Conservation (phyloP, 30 jellyfish, hydroid and myxozoan genomes). For the Nemopilema nomurai region DNA sequence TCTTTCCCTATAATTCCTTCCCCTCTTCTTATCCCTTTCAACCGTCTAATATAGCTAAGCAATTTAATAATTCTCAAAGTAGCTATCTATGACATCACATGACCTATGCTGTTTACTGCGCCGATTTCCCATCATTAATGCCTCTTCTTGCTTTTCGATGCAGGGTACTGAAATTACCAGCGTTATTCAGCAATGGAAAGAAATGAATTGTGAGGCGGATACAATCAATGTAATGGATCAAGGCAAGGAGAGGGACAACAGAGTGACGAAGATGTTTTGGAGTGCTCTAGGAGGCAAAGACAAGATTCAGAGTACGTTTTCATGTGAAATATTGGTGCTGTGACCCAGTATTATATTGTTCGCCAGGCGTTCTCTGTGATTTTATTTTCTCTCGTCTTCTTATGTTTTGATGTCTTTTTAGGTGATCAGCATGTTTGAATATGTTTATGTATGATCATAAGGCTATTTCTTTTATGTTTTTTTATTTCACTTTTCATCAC, state of each 20-base stretch:
- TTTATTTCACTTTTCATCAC: background rate
- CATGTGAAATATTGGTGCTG: background rate
- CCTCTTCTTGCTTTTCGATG: background rate
- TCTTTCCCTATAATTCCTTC: too few relatives aligned
- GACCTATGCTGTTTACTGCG: too few relatives aligned
- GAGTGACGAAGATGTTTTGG: slow-evolving; percentile 81
- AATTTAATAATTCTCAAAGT: too few relatives aligned
- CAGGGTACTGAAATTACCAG: slow-evolving; percentile 95
- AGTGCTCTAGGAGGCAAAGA: slow-evolving; percentile 88
- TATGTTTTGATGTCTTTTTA: too few relatives aligned
- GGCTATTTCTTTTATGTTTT: background rate
- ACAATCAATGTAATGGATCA: slow-evolving; percentile 92
- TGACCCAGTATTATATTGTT: background rate
- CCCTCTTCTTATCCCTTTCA: too few relatives aligned
- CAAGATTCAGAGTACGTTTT: slow-evolving; percentile 42
- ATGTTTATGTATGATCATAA: too few relatives aligned
- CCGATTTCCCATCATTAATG: too few relatives aligned
- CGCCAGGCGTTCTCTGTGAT: background rate
- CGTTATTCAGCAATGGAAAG: slow-evolving; percentile 96
- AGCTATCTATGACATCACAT: too few relatives aligned
- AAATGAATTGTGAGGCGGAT: slow-evolving; percentile 83
- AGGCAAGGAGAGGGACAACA: slow-evolving; percentile 76
- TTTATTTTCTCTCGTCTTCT: background rate
- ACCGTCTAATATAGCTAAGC: too few relatives aligned
- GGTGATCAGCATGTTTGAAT: too few relatives aligned